These are phyloP conservation scores for Lepeophtheirus salmonis DNA, from an alignment of 1,140 invertebrate species.

Conservation along the genomic window DNA sequence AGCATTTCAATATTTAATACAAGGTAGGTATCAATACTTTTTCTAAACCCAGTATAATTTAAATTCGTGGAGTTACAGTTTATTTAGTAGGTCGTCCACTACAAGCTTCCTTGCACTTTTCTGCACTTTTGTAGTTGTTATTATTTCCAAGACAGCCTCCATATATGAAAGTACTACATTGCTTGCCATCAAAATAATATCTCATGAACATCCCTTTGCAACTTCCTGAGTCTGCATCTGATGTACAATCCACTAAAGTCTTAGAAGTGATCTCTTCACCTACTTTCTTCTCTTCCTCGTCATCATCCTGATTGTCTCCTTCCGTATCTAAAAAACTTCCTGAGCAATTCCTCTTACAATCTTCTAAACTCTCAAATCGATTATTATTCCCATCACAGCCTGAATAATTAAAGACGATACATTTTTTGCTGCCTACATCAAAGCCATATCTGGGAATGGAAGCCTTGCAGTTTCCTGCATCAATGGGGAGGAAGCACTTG, in stretches of 20 bases:
- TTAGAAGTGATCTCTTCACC: conserved; percentile 9
- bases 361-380: conserved; percentile 46
- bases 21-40: no score
- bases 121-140: conserved; percentile 51
- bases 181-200: conserved; percentile 63
- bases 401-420: conserved; percentile 56
- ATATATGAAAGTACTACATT: conserved; percentile 57
- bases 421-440: conserved; percentile 46
- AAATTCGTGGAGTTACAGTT: no score
- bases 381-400: conserved; percentile 63
- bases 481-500: conserved; percentile 48
- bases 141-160: conserved; percentile 58
- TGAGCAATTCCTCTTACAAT: conserved; percentile 46
- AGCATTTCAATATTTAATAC: no score
- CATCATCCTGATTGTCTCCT: neutral
- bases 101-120: conserved; percentile 44
- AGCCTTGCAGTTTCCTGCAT: conserved; percentile 53
- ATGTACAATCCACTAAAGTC: conserved; percentile 39
- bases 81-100: no score
- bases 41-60: no score
- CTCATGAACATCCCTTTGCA: conserved; percentile 53
- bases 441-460: conserved; percentile 66
- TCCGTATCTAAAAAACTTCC: neutral
- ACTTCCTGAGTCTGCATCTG: conserved; percentile 51
- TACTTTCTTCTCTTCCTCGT: neutral